Evolutionary conservation across 2,113 vertebrate species (phyloP), one percentile per base, ranked within the genome.

Genomic region (Aepyceros melampus): DNA sequence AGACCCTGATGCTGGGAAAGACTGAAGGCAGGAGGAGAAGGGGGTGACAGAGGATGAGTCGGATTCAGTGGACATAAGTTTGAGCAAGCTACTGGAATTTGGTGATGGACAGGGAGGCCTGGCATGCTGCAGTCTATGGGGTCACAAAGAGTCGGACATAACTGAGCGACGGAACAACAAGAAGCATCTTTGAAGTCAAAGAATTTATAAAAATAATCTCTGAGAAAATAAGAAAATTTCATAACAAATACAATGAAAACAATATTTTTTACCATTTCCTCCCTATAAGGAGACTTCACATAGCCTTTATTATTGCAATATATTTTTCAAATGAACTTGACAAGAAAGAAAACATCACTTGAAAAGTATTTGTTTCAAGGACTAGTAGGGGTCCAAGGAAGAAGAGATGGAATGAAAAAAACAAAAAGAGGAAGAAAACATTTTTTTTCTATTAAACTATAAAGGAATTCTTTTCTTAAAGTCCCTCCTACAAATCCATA

Each of bases 131-230:
- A 71, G 7, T 71, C 64, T 19, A 23, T 36, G 64, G 64, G 64
- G 9, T 36, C 4, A 1, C 64, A 71, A 36, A 71, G n/a, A 36
- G n/a, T 71, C 1, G 0, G 19, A 71, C n/a, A 71, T 36, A 5
- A 71, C n/a, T 36, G 64, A 11, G 4, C 0, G 0, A 71, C 0
- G 5, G 2, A 71, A 71, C 16, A n/a, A 67, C 1, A 36, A 23
- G 4, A 36, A 74, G 36, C 36, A 25, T 43, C 71, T 43, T 25
- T 6, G 0, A 74, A 43, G 36, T 74, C 21, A 74, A 74, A 74
- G 36, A 43, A 74, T 43, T 74, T 25, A 74, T 13, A 74, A 43
- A 74, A 74, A 74, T 43, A 43, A 74, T 74, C 19, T 71, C 67
- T 25, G 36, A 74, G 36, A 74, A 74, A 25, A 74, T 43, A 25